These are phyloP conservation scores for Anagrus nilaparvatae DNA, from an alignment of 1,140 invertebrate species.

Conservation along the genomic window DNA sequence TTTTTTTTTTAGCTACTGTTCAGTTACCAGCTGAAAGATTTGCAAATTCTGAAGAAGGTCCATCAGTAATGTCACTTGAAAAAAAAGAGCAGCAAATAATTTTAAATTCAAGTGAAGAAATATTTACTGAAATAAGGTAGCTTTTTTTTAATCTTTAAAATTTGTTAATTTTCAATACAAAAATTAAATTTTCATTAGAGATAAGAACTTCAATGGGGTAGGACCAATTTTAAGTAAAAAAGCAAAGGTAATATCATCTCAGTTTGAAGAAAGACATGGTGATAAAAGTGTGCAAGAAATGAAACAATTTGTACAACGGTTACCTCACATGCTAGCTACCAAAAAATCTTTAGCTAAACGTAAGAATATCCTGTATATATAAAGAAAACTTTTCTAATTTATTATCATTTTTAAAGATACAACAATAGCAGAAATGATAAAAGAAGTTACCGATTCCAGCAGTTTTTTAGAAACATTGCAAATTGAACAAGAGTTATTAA, in stretches of 20 bases:
- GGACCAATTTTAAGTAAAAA: conserved; percentile 77
- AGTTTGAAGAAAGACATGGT: conserved; percentile 76
- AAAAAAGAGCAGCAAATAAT: conserved; percentile 75
- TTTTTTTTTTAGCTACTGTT: conserved; percentile 55
- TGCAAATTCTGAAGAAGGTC: conserved; percentile 52
- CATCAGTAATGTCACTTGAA: conserved; percentile 47
- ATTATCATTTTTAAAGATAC: conserved; percentile 48
- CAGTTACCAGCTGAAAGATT: conserved; percentile 80
- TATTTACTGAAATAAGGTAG: conserved; percentile 71
- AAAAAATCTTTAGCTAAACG: conserved; percentile 70
- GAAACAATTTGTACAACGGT: conserved; percentile 82
- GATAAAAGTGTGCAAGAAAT: conserved; percentile 88
- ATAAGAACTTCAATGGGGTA: conserved; percentile 90
- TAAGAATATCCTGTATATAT: conserved; percentile 14
- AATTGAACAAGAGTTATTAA: conserved; percentile 84
- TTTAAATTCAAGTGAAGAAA: conserved; percentile 81
- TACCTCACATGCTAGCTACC: conserved; percentile 80
- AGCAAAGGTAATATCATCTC: conserved; percentile 74
- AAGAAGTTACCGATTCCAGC: conserved; percentile 56
- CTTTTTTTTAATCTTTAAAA: not conserved
- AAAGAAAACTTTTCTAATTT: conserved; percentile 1
- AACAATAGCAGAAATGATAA: conserved; percentile 65
- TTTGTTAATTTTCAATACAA: not conserved
- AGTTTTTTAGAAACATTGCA: conserved; percentile 57
- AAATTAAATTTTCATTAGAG: conserved; percentile 43